Base-by-base conservation (phyloP, 2,888 invertebrate genomes). In the Sylvicola cinctus region DNA sequence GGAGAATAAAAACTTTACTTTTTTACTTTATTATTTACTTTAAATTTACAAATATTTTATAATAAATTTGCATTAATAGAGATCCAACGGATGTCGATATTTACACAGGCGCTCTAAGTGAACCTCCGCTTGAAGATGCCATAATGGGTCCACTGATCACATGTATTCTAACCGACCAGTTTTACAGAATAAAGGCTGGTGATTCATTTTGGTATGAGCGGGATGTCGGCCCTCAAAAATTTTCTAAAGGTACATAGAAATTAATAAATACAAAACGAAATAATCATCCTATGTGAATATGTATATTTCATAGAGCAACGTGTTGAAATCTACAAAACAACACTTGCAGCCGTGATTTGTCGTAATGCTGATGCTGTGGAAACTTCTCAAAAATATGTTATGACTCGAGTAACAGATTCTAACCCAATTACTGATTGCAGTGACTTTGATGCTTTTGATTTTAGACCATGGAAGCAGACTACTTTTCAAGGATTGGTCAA, bases 161-260 rank as follows among this genome's bases (percentile, higher is more conserved):
- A 13, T 91, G 90, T 47, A 62, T 91, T 39, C 62, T 91, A 31
- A 67, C 77, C 0, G 80, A 84, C 58, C 90, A 91, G 61, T 91
- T 90, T 59, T 54, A 73, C 13, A 60, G 84, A 32, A 52, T 85
- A 16, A 83, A 84, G 59, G 53, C 61, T 29, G 90, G 81, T 0
- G 91, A 91, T 57, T 63, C 87, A 31, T 83, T 71, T 60, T 91
- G 87, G 84, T 90, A 88, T 49, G 90, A 91, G 54, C 73, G 73
- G 25, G 55, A 60, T 2, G 64, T 70, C 36, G 56, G 64, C 25
- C 64, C 66, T 1, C 66, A 75, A 39, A 67, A 67, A 4, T 85
- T 85, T 45, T 70, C 70, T 2, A 48, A 58, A 50, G 70, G 79
- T 78, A 8, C 34, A 10, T 31, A 15, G 17, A 32, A 8, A 8